Base-by-base conservation (phyloP, 2,888 invertebrate genomes). In the Hoplodrina blanda region DNA sequence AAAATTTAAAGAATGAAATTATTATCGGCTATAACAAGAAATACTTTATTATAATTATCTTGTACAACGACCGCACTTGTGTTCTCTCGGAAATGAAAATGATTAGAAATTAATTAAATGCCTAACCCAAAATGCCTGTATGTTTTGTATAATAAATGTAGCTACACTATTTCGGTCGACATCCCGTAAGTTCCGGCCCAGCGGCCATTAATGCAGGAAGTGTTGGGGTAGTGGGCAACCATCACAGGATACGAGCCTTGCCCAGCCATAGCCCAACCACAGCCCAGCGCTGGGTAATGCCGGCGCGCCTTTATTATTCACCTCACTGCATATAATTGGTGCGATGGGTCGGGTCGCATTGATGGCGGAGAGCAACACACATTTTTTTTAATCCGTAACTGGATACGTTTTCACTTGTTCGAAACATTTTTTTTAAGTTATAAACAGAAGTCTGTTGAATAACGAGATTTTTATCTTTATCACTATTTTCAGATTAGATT, bases 271-370 rank as follows among this genome's bases (percentile, higher is more conserved):
- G 20, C 44, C 33, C 46, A 54, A 41, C 15, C n/a, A 11, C 8
- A 1, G 19, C 49, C 54, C 53, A 70, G 49, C 52, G 60, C 46
- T 53, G 59, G 59, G 19, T 25, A 11, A 25, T n/a, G n/a, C 53
- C 19, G 17, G 4, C 6, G 33, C 4, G 30, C 25, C n/a, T 71
- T 0, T 50, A 66, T 66, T 57, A 59, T 72, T 59, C 50, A 66
- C 46, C 20, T 55, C 33, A 0, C 50, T 57, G 61, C 44, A 73
- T 57, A 46, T 46, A 55, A 54, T 62, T 46, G 13, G 20, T 25
- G 11, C 8, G 17, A 15, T n/a, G 55, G 46, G 56, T 63, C 6
- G 30, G 72, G 63, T 49, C 15, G n/a, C 61, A 49, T 19, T 57
- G 37, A 15, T 17, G 11, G 33, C 44, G 49, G 15, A 13, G 7